Evolutionary conservation across 2,113 vertebrate genomes (phyloP).

Genomic region (Diadophis punctatus): DNA sequence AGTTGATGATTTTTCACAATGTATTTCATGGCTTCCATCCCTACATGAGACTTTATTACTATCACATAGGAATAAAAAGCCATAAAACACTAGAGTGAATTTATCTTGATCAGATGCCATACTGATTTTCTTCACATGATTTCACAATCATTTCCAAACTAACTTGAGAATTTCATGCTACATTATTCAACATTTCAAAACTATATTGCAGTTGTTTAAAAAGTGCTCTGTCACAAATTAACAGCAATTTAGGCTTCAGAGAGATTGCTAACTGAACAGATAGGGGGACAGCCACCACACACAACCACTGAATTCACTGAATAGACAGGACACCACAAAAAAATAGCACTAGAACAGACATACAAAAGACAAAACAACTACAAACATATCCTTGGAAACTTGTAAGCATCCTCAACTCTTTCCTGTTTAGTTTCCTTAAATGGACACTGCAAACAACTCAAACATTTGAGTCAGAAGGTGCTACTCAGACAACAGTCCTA

Average conservation of each 20-base stretch:
- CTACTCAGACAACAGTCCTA: constrained; percentile 30
- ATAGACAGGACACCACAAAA: constrained; percentile 73
- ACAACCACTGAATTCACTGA: constrained; percentile 67
- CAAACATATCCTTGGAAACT: constrained; percentile 52
- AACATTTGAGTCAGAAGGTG: constrained; percentile 9
- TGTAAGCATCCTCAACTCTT: constrained; percentile 28
- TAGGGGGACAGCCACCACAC: constrained; percentile 71
- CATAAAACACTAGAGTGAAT: constrained; percentile 97
- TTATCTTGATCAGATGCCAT: constrained; percentile 83
- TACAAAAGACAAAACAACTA: constrained; percentile 66
- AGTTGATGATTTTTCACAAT: constrained; percentile 88
- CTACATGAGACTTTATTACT: constrained; percentile 96
- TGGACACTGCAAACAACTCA: constrained; percentile 2
- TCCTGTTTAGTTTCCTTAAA: constrained; percentile 41
- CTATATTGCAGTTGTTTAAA: constrained; percentile 72
- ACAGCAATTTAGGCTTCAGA: constrained; percentile 68
- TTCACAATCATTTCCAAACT: constrained; percentile 80
- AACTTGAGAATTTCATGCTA: constrained; percentile 80
- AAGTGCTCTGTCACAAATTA: constrained; percentile 76
- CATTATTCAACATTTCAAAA: constrained; percentile 73
- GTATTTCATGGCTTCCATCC: constrained; percentile 99
- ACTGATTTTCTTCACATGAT: constrained; percentile 82
- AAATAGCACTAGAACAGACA: constrained; percentile 70
- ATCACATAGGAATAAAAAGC: constrained; percentile 99
- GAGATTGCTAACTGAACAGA: constrained; percentile 66